Evolutionary conservation across 2,888 invertebrate species (phyloP).

Genomic region (Stenchaetothrips biformis): DNA sequence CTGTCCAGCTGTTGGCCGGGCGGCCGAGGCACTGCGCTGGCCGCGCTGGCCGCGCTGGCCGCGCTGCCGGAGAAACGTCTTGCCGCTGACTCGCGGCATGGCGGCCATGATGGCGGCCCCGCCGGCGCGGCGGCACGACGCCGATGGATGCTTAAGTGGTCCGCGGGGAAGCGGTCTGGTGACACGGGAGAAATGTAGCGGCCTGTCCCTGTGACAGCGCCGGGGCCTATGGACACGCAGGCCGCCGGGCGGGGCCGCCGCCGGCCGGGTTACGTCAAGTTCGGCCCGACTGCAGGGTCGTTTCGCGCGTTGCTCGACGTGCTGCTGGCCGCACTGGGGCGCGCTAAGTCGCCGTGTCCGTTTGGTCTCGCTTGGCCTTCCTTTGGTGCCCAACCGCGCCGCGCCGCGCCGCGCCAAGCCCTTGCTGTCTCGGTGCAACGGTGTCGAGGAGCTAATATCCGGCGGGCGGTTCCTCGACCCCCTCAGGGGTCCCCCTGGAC

Average conservation of each 20-base stretch:
- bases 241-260: too few species aligned
- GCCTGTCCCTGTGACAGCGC: too few species aligned
- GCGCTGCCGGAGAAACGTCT: neutral
- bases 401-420: neutral
- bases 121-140: neutral
- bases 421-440: neutral
- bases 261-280: too few species aligned
- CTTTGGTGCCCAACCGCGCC: neutral
- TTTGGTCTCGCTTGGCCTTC: neutral
- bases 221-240: too few species aligned
- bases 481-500: too few species aligned
- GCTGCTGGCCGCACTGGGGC: neutral
- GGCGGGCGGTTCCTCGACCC: neutral
- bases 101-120: too few species aligned
- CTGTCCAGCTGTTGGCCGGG: slow-evolving; percentile 19
- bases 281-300: neutral
- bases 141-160: neutral
- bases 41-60: neutral
- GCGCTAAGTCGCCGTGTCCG: too few species aligned
- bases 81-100: neutral
- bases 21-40: neutral
- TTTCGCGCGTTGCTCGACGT: neutral
- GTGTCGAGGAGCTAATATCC: neutral
- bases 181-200: too few species aligned
- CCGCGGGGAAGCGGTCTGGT: neutral